Conservation (phyloP, 2,888 invertebrate genomes). For the Tetranychus piercei region DNA sequence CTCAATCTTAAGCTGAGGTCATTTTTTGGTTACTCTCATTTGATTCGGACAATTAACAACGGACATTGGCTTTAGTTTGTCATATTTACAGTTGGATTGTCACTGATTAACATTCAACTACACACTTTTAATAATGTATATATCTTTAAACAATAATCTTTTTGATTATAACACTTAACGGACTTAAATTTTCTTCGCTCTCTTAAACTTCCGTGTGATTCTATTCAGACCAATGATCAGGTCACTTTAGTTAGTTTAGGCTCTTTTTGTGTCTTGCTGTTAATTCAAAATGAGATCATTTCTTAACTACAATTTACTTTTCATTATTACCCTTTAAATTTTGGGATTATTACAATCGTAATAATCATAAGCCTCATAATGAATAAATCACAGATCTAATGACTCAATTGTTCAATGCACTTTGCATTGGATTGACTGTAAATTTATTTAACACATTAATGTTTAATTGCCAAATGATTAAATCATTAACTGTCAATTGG, state of each 20-base stretch:
- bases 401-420: no score
- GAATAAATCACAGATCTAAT: no score
- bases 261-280: background rate
- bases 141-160: background rate
- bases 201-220: background rate
- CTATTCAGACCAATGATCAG: background rate
- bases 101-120: background rate
- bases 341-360: background rate
- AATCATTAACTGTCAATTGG: no score
- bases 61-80: background rate
- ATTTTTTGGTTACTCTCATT: background rate
- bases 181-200: background rate
- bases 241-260: background rate
- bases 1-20: background rate
- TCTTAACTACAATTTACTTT: background rate
- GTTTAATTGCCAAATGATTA: no score
- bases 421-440: no score
- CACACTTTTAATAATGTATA: background rate
- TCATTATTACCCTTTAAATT: background rate
- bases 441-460: no score
- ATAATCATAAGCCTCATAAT: no score
- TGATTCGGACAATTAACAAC: conserved; percentile 1
- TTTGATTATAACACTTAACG: background rate
- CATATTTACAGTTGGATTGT: background rate
- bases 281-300: background rate